A percentile compares a stretch with the other conserved stretches of the same genome.
Conservation (phyloP, 2,888 invertebrate genomes). For the Morpho deidamia region DNA sequence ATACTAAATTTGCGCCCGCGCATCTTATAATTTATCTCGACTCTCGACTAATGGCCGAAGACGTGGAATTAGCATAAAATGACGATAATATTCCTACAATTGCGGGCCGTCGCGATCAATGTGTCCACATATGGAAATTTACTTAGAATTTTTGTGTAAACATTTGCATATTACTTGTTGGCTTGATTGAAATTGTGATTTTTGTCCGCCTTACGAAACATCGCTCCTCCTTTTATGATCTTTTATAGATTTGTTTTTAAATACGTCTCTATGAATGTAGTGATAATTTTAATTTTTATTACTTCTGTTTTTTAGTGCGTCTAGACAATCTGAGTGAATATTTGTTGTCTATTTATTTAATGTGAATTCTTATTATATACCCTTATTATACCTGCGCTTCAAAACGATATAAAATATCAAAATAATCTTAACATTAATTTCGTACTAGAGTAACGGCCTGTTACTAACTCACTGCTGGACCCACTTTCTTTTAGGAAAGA, state of each 20-base stretch:
- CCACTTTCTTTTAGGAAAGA: too few species aligned
- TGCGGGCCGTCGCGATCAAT: conserved; percentile 35
- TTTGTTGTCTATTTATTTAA: too few species aligned
- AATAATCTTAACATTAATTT: neutral
- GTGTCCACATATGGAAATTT: conserved; percentile 15
- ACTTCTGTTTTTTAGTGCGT: neutral
- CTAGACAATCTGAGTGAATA: neutral
- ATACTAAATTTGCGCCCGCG: conserved; percentile 56
- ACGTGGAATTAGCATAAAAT: conserved; percentile 64
- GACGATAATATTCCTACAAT: conserved; percentile 60
- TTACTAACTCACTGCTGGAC: too few species aligned
- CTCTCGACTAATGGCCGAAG: conserved; percentile 37
- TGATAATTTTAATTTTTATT: too few species aligned
- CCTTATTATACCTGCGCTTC: too few species aligned
- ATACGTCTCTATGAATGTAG: too few species aligned
- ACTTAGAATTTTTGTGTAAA: conserved; percentile 5
- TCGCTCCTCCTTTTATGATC: conserved; percentile 3
- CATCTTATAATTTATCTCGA: conserved; percentile 41
- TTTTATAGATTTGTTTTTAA: neutral
- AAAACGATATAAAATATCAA: too few species aligned
- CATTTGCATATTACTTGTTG: conserved; percentile 7
- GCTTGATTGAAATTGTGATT: conserved; percentile 8
- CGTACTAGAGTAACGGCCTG: too few species aligned
- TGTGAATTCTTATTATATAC: too few species aligned
- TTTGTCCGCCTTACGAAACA: conserved; percentile 7